Conservation (phyloP, 2,113 vertebrate species). For the Naja naja region DNA sequence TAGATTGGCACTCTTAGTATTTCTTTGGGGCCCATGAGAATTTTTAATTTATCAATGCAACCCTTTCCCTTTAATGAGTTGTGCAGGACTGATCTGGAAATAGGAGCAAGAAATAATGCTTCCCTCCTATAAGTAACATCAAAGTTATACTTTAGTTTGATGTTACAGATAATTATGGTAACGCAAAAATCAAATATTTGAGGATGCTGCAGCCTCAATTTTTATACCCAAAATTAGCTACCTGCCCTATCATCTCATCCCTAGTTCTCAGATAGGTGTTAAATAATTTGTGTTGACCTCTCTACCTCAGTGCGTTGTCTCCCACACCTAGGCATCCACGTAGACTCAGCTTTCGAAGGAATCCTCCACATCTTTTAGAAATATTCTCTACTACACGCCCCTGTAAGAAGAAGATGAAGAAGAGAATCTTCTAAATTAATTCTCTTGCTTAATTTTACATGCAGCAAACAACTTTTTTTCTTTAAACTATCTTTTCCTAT, state of each 20-base stretch:
- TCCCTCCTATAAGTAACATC: not conserved
- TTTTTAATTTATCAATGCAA: not conserved
- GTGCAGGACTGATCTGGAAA: not conserved
- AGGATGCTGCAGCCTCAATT: not conserved
- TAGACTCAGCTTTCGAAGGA: conserved; percentile 92
- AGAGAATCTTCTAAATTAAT: not conserved
- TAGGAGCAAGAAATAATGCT: not conserved
- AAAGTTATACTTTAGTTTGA: not conserved
- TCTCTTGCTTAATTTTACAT: not conserved
- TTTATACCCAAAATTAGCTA: not conserved
- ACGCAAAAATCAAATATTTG: not conserved
- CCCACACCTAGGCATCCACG: conserved; percentile 92
- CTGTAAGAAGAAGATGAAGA: conserved; percentile 64
- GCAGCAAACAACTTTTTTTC: not conserved
- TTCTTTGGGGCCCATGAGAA: not conserved
- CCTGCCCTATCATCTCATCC: not conserved
- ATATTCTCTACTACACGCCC: conserved; percentile 98
- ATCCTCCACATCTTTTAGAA: conserved; percentile 98
- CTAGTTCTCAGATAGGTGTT: accelerated
- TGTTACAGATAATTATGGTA: not conserved
- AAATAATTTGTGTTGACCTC: not conserved
- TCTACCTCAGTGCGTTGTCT: conserved; percentile 92
- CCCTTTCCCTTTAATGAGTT: not conserved
- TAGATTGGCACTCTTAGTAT: not conserved
- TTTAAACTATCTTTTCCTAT: not conserved